A percentile compares a stretch with the other conserved stretches of the same genome.
Evolutionary conservation across 2,113 vertebrate genomes (phyloP).

Genomic region (Peromyscus leucopus): DNA sequence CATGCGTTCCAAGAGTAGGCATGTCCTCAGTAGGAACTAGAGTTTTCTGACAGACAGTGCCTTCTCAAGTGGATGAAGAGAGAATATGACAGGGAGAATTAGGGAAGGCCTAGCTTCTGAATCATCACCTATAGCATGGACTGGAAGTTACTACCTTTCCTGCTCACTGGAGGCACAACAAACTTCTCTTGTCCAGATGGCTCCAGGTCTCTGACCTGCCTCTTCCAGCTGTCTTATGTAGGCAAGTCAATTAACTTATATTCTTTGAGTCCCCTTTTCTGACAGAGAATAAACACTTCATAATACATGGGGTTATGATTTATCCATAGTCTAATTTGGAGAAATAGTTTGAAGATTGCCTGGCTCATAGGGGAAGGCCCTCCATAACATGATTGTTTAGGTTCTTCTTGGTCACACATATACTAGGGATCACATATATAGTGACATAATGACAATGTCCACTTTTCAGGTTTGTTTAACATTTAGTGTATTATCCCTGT

Average conservation of each 20-base stretch:
- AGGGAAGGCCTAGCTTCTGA: not conserved
- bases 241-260: not conserved
- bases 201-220: not conserved
- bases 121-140: not conserved
- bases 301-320: not conserved
- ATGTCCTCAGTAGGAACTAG: not conserved
- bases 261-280: not conserved
- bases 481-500: not conserved
- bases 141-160: not conserved
- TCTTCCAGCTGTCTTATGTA: not conserved
- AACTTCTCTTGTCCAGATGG: too few species aligned
- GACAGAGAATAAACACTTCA: not conserved
- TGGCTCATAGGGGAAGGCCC: not conserved
- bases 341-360: not conserved
- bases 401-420: not conserved
- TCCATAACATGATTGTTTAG: not conserved
- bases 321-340: not conserved
- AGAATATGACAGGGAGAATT: not conserved
- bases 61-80: not conserved
- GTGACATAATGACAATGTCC: not conserved
- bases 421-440: not conserved
- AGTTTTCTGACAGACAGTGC: not conserved
- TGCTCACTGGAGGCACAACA: too few species aligned
- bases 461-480: not conserved
- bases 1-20: accelerated